Conservation (phyloP, 2,888 invertebrate species). For the Amphipyra tragopoginis region DNA sequence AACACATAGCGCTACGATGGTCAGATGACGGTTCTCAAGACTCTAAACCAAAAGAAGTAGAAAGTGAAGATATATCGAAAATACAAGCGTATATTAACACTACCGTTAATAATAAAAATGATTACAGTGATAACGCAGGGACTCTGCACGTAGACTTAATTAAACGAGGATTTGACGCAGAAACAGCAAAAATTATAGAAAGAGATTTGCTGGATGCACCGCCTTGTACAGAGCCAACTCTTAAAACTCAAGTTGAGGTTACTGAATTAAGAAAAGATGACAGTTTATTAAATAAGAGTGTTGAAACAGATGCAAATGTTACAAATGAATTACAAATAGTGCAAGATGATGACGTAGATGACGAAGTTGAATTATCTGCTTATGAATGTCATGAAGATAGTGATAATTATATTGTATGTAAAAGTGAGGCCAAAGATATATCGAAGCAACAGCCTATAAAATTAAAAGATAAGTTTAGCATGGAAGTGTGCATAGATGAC, state of each 20-base stretch:
- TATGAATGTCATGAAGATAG: constrained; percentile 77
- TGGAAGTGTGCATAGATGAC: constrained; percentile 84
- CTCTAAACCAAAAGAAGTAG: constrained; percentile 66
- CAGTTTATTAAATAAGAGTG: constrained; percentile 52
- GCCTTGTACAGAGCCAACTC: constrained; percentile 50
- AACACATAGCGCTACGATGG: constrained; percentile 78
- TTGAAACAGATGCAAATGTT: constrained; percentile 55
- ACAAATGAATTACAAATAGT: constrained; percentile 65
- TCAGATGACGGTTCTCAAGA: constrained; percentile 84
- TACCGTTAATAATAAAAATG: constrained; percentile 52
- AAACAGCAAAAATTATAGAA: constrained; percentile 85
- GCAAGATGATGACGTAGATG: constrained; percentile 65
- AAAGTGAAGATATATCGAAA: constrained; percentile 80
- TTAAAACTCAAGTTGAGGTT: constrained; percentile 32
- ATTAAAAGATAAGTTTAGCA: constrained; percentile 82
- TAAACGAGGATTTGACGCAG: constrained; percentile 83
- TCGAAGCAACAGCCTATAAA: constrained; percentile 60
- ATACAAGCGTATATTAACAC: constrained; percentile 81
- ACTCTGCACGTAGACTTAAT: constrained; percentile 79
- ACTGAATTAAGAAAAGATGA: constrained; percentile 50
- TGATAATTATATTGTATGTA: constrained; percentile 71
- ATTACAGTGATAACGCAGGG: constrained; percentile 56
- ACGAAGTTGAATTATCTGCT: constrained; percentile 77
- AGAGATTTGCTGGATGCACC: constrained; percentile 80
- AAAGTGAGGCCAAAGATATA: constrained; percentile 68